phyloP scores from a whole-genome alignment of 1,140 invertebrate species.

The Brachystomella parvula region DNA sequence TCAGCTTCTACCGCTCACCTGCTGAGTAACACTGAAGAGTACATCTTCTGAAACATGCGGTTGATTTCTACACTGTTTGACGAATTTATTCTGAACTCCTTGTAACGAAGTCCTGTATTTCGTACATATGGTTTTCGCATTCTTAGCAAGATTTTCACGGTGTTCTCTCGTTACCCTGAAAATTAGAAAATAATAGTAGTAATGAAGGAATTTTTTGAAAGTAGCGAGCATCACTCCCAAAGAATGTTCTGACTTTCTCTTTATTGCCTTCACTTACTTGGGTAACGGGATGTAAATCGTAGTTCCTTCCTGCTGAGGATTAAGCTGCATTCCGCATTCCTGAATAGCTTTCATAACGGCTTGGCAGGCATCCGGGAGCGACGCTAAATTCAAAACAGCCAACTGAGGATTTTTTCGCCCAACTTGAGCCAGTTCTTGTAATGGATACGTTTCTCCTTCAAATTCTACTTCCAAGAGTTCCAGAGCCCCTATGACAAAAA shows the following conservation, averaged over 20 bases:
- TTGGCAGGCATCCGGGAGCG: slow-evolving; percentile 75
- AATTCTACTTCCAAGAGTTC: slow-evolving; percentile 65
- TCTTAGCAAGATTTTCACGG: slow-evolving; percentile 74
- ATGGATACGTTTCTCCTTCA: slow-evolving; percentile 69
- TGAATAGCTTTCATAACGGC: slow-evolving; percentile 63
- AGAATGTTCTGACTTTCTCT: too few species aligned
- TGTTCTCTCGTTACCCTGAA: slow-evolving; percentile 80
- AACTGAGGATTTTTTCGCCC: slow-evolving; percentile 76
- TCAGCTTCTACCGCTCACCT: too few species aligned
- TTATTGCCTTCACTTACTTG: too few species aligned
- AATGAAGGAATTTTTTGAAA: neutral
- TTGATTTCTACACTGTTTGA: slow-evolving; percentile 61
- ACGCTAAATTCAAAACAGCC: slow-evolving; percentile 68
- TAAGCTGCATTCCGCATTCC: slow-evolving; percentile 79
- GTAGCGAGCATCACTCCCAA: neutral
- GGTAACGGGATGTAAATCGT: slow-evolving; percentile 78
- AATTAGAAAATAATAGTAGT: slow-evolving; percentile 26
- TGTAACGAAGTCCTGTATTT: slow-evolving; percentile 71
- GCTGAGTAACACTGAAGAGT: slow-evolving; percentile 54
- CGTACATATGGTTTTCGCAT: slow-evolving; percentile 70
- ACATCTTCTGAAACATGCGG: slow-evolving; percentile 55
- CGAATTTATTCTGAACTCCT: slow-evolving; percentile 64
- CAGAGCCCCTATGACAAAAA: slow-evolving; percentile 44
- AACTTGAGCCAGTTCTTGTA: slow-evolving; percentile 85
- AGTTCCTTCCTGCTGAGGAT: slow-evolving; percentile 89